phyloP scores from a whole-genome alignment of 2,888 invertebrate genomes.

The Yponomeuta cagnagella region DNA sequence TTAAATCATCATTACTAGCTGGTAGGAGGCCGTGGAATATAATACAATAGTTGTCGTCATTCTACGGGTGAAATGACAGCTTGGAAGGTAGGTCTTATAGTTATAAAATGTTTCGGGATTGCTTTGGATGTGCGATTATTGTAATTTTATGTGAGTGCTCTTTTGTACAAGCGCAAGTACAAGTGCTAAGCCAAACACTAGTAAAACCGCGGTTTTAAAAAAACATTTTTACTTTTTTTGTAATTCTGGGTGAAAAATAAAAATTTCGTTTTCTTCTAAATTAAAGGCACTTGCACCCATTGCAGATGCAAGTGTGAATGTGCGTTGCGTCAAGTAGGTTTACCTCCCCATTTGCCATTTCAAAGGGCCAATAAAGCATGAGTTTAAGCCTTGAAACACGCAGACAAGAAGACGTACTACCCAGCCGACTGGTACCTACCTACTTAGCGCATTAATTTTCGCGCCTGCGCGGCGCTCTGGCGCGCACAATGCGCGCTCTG shows the following conservation, averaged over 20 bases:
- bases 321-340: too few species aligned
- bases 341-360: neutral
- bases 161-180: too few species aligned
- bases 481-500: slow-evolving; percentile 41
- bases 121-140: neutral
- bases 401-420: slow-evolving; percentile 12
- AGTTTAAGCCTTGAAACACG: slow-evolving; percentile 9
- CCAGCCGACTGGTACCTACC: neutral
- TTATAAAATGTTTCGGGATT: neutral
- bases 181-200: too few species aligned
- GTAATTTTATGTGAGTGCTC: neutral
- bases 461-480: neutral
- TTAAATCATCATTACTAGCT: slow-evolving; percentile 14
- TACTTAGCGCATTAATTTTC: slow-evolving; percentile 12
- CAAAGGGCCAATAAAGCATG: neutral
- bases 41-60: neutral
- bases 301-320: too few species aligned
- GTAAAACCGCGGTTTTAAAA: too few species aligned
- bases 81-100: neutral
- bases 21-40: slow-evolving; percentile 1
- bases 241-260: too few species aligned
- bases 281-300: too few species aligned
- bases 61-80: neutral
- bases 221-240: too few species aligned
- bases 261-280: too few species aligned